Evolutionary conservation across 2,797 vertebrate genomes (phyloP).

Genomic region (Anisognathus igniventris): DNA sequence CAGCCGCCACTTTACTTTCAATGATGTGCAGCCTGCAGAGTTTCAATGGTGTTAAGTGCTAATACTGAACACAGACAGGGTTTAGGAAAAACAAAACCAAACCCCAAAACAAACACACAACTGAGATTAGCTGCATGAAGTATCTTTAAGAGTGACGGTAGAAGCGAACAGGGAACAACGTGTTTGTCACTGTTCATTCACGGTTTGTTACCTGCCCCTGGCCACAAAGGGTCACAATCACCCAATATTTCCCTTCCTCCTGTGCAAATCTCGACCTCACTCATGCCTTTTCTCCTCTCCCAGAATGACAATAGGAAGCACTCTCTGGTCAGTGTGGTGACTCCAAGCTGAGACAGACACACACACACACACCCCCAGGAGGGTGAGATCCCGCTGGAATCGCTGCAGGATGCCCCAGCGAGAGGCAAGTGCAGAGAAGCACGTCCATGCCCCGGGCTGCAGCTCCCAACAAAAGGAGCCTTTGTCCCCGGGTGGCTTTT

Average conservation of each 20-base stretch:
- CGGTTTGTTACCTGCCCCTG: neutral
- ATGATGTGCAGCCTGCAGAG: neutral
- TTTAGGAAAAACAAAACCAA: neutral
- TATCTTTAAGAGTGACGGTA: neutral
- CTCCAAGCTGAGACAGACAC: fast-evolving
- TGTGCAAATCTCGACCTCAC: neutral
- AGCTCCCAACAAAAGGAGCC: conserved; percentile 18
- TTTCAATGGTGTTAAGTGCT: neutral
- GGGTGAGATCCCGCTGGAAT: neutral
- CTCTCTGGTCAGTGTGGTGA: neutral
- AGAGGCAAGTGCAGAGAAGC: neutral
- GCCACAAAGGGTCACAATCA: neutral
- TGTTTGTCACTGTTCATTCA: neutral
- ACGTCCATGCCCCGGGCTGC: neutral
- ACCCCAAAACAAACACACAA: neutral
- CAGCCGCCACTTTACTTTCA: neutral
- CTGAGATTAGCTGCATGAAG: neutral
- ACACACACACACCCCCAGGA: neutral
- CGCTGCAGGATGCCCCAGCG: neutral
- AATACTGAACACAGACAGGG: neutral
- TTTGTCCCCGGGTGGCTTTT: conserved; percentile 19
- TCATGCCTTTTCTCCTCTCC: neutral
- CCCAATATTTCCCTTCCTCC: neutral
- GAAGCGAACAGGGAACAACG: neutral
- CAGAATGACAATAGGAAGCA: fast-evolving